Conservation (phyloP, 2,888 invertebrate species). For the Rotaria magnacalcarata region DNA sequence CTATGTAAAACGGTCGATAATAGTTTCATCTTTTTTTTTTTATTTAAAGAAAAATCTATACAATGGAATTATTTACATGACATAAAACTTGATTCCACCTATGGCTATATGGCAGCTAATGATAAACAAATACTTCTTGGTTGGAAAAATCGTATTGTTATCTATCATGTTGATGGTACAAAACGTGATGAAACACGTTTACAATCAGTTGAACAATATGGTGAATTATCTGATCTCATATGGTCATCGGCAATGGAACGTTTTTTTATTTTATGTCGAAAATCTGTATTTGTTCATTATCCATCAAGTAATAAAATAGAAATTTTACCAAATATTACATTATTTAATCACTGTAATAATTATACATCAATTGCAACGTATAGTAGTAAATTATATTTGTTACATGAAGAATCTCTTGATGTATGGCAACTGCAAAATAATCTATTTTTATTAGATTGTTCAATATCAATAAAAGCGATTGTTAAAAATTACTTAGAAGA, state of each 20-base stretch:
- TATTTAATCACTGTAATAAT: neutral
- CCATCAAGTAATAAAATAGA: neutral
- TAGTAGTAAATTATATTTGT: neutral
- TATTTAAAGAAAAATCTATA: neutral
- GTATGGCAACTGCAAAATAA: neutral
- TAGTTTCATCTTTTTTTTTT: neutral
- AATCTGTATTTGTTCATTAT: neutral
- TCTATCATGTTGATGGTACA: neutral
- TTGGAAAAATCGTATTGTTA: neutral
- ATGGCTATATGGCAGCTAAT: slow-evolving; percentile 5
- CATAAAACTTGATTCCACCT: neutral
- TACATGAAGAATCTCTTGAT: neutral
- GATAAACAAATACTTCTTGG: neutral
- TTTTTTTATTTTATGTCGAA: slow-evolving; percentile 5
- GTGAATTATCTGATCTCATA: neutral
- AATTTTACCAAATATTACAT: neutral
- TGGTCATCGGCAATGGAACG: neutral
- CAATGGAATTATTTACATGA: neutral
- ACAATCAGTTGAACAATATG: neutral
- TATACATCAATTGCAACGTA: neutral
- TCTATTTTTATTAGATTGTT: neutral
- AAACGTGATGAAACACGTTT: neutral
- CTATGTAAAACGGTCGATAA: neutral
- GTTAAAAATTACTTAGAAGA: neutral
- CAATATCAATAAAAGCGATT: neutral